phyloP scores from a whole-genome alignment of 53 echinoderm and acorn worm genomes.

The Crossaster papposus region DNA sequence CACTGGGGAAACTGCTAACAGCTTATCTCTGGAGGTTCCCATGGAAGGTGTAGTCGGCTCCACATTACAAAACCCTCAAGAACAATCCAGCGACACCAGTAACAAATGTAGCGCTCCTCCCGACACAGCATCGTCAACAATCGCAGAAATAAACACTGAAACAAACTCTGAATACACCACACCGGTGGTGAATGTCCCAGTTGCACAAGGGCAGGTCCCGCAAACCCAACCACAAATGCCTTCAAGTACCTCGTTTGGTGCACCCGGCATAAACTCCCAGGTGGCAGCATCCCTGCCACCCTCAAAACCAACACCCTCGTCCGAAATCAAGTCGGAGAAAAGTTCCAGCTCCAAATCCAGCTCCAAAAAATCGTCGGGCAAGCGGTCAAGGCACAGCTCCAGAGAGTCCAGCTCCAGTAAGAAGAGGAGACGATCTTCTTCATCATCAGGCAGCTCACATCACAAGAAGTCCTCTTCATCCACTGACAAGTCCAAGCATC shows the following conservation, averaged over 20 bases:
- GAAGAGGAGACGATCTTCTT: slow-evolving; percentile 80
- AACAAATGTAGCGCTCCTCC: not conserved
- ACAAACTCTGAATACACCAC: not conserved
- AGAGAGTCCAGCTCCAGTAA: slow-evolving; percentile 65
- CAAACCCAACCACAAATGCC: slow-evolving; percentile 30
- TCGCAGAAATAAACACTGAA: not conserved
- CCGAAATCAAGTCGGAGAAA: slow-evolving; percentile 55
- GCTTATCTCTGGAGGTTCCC: slow-evolving; percentile 15
- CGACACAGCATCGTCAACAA: not conserved
- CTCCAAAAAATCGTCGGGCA: slow-evolving; percentile 53
- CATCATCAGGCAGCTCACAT: slow-evolving; percentile 71
- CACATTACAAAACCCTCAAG: slow-evolving; percentile 15
- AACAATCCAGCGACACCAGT: not conserved
- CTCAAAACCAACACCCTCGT: not conserved
- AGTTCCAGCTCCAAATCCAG: slow-evolving; percentile 53
- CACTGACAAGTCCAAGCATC: slow-evolving; percentile 60
- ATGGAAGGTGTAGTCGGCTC: slow-evolving; percentile 17
- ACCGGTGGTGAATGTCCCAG: not conserved
- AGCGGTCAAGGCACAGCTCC: slow-evolving; percentile 47
- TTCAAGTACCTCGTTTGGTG: not conserved
- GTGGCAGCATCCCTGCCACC: not conserved
- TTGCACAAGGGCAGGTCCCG: slow-evolving; percentile 8
- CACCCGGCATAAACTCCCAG: not conserved
- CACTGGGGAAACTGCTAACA: not conserved
- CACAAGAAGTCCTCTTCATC: slow-evolving; percentile 80